A percentile compares a stretch with the other conserved stretches of the same genome.
Conservation (phyloP, 1,140 invertebrate species). For the Linepithema humile region DNA sequence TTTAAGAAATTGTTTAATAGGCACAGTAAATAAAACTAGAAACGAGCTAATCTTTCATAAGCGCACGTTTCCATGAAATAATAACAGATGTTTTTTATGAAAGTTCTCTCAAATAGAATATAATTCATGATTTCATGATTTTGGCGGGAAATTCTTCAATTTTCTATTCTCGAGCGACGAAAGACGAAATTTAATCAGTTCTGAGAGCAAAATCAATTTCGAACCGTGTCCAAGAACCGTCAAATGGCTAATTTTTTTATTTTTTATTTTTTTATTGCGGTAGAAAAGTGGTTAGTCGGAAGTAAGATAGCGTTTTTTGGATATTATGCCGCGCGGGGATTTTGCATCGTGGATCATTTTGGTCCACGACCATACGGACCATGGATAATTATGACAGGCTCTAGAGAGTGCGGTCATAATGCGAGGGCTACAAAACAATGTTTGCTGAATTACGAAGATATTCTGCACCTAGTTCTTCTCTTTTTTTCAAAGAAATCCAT, state of each 20-base stretch:
- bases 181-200: slow-evolving; percentile 5
- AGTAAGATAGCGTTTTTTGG: slow-evolving; percentile 2
- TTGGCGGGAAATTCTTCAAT: background rate
- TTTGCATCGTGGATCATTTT: too few relatives aligned
- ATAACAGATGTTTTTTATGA: background rate
- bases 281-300: slow-evolving; percentile 23
- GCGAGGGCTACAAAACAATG: background rate
- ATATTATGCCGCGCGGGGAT: background rate
- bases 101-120: background rate
- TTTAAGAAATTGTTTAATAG: too few relatives aligned
- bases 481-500: background rate
- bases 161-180: background rate
- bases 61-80: background rate
- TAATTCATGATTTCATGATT: background rate
- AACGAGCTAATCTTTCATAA: too few relatives aligned
- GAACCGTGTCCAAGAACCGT: background rate
- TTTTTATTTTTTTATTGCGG: background rate
- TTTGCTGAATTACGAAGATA: background rate
- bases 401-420: background rate
- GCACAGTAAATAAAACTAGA: too few relatives aligned
- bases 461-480: background rate
- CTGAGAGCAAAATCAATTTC: background rate
- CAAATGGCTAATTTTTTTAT: background rate
- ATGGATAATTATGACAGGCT: background rate
- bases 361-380: slow-evolving; percentile 1